Evolutionary conservation across 2,797 vertebrate species (phyloP), one percentile per base, ranked within the genome.

Genomic region (Spinus olivaceus): DNA sequence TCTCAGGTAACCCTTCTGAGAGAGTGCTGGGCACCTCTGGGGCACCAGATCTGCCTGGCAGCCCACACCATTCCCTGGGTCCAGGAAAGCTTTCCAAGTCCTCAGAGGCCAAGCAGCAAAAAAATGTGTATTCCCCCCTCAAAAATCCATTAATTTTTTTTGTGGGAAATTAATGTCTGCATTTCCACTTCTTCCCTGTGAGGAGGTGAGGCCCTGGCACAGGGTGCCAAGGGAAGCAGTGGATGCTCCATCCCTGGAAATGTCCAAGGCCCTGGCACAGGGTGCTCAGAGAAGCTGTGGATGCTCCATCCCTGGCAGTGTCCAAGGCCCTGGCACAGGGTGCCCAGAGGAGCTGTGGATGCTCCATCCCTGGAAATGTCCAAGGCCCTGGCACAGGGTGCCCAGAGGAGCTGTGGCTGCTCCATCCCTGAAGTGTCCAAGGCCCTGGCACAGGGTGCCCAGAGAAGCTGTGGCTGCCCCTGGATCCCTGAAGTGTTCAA

Each of bases 161-260:
- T 37, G 72, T 25, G 27, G 19, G 24, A 47, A 82, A 47, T 11
- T 8, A 0, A 1, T 60, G 9, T 19, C 10, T 76, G 8, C 57
- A 10, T 64, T 80, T 41, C 17, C 3, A 4, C 1, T 18, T 53
- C 30, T 82, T 57, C 18, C 11, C 25, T 51, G 12, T 7, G 59
- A 71, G 15, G 33, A 2, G 57, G 1, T 0, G 12, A 16, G 39
- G 50, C 19, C 20, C 10, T 56, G 28, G 56, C 14, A 14, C 6
- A 42, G 42, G 11, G 0, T 63, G 18, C 9, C 22, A 30, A 12
- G 10, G 14, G 25, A 2, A 47, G 22, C 18, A n/a, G 35, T 69
- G 63, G 42, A 3, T 61, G 49, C 56, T 3, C 13, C 20, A 39
- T 63, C 2, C 20, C 10, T 63, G 70, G 35, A 1, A 56, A 16